These are phyloP conservation scores for Apoda limacodes DNA, from an alignment of 2,888 invertebrate genomes.

Conservation along the genomic window DNA sequence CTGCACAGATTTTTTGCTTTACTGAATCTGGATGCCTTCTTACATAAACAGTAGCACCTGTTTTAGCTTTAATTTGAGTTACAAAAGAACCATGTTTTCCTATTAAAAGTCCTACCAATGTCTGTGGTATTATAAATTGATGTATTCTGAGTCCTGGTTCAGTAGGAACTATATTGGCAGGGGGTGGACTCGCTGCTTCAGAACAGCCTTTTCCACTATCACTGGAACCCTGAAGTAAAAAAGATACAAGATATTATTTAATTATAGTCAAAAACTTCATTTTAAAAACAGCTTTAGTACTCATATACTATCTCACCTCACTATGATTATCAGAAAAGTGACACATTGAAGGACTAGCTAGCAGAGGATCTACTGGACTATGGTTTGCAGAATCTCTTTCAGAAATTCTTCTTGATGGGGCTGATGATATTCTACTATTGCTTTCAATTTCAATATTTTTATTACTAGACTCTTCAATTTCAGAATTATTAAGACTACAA, in stretches of 20 bases:
- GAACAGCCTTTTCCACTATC: slow-evolving; percentile 88
- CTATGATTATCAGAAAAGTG: slow-evolving; percentile 78
- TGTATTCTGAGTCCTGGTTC: slow-evolving; percentile 67
- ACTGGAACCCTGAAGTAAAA: slow-evolving; percentile 74
- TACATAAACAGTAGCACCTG: slow-evolving; percentile 84
- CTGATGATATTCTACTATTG: slow-evolving; percentile 43
- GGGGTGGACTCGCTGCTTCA: slow-evolving; percentile 77
- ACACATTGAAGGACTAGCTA: slow-evolving; percentile 76
- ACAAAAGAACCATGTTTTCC: slow-evolving; percentile 87
- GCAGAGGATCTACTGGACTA: slow-evolving; percentile 78
- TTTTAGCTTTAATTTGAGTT: slow-evolving; percentile 81
- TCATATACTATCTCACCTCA: slow-evolving; percentile 53
- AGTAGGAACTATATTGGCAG: slow-evolving; percentile 65
- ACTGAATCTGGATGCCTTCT: slow-evolving; percentile 79
- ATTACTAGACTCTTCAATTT: slow-evolving; percentile 40
- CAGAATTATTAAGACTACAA: slow-evolving; percentile 38
- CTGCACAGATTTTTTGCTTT: slow-evolving; percentile 84
- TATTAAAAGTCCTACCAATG: slow-evolving; percentile 87
- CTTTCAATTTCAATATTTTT: slow-evolving; percentile 34
- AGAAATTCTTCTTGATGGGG: slow-evolving; percentile 48
- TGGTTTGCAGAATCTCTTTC: slow-evolving; percentile 82
- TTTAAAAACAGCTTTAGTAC: neutral
- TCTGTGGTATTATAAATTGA: slow-evolving; percentile 81
- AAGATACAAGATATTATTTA: slow-evolving; percentile 1
- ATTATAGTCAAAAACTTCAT: slow-evolving; percentile 2